These are phyloP conservation scores for Pollenia labialis DNA, from an alignment of 2,888 invertebrate genomes.

Conservation along the genomic window DNA sequence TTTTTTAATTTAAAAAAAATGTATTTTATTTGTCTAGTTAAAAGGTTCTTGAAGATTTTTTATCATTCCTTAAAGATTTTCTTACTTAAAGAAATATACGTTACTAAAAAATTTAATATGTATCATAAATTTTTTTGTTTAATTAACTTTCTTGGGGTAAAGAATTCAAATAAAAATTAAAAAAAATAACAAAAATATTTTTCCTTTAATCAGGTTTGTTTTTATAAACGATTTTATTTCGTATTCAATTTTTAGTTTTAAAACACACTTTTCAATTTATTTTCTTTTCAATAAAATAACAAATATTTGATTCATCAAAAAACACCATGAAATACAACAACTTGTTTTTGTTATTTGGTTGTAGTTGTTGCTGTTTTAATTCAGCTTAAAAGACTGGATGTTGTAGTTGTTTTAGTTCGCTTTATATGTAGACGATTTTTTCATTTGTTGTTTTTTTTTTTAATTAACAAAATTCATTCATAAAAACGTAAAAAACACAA, in stretches of 20 bases:
- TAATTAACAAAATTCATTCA: slow-evolving; percentile 67
- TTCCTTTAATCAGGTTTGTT: slow-evolving; percentile 64
- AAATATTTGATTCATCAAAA: slow-evolving; percentile 41
- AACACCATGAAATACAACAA: slow-evolving; percentile 54
- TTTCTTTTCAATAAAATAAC: slow-evolving; percentile 46
- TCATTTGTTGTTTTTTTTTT: slow-evolving; percentile 31
- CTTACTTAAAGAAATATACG: neutral
- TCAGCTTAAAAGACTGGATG: slow-evolving; percentile 48
- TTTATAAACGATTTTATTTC: slow-evolving; percentile 20
- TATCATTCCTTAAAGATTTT: too few species aligned
- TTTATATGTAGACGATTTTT: slow-evolving; percentile 56
- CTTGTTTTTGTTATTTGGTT: slow-evolving; percentile 59
- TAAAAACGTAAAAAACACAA: slow-evolving; percentile 64
- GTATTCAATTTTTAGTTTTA: slow-evolving; percentile 51
- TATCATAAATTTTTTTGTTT: neutral
- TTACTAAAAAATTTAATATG: neutral
- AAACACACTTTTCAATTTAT: slow-evolving; percentile 45
- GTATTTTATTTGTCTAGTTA: too few species aligned
- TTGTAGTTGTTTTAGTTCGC: slow-evolving; percentile 40
- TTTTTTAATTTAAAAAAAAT: too few species aligned
- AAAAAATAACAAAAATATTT: slow-evolving; percentile 54
- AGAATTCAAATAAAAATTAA: slow-evolving; percentile 7
- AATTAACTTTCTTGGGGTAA: slow-evolving; percentile 16
- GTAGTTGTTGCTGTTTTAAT: slow-evolving; percentile 31
- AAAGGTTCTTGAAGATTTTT: too few species aligned